Conservation (phyloP, 2,888 invertebrate species). For the Timema cristinae region DNA sequence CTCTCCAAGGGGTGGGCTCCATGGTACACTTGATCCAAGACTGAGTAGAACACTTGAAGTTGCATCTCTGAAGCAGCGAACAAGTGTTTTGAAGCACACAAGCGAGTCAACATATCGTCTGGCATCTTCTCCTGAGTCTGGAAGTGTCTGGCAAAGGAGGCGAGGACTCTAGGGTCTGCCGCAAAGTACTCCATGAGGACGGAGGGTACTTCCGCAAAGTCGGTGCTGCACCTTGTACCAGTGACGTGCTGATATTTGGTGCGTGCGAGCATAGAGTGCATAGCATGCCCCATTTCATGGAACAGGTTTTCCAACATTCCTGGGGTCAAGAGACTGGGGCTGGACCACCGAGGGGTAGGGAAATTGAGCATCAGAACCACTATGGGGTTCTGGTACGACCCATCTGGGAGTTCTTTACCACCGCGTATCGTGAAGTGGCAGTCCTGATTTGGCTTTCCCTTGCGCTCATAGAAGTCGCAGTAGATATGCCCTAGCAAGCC, state of each 20-base stretch:
- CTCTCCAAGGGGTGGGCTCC: conserved; percentile 51
- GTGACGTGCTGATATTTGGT: conserved; percentile 96
- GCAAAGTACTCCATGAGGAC: conserved; percentile 98
- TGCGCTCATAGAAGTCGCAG: conserved; percentile 91
- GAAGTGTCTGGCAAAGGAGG: conserved; percentile 85
- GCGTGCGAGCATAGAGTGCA: conserved; percentile 97
- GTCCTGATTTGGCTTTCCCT: conserved; percentile 93
- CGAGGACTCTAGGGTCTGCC: conserved; percentile 76
- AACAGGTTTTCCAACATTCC: conserved; percentile 92
- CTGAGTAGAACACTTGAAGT: conserved; percentile 88
- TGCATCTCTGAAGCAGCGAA: conserved; percentile 89
- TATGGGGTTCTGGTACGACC: conserved; percentile 79
- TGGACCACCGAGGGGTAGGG: conserved; percentile 67
- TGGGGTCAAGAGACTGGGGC: conserved; percentile 76
- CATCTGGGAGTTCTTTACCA: conserved; percentile 72
- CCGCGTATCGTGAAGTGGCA: conserved; percentile 99
- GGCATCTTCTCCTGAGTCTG: conserved; percentile 82
- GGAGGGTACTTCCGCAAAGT: conserved; percentile 99
- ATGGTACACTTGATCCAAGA: conserved; percentile 88
- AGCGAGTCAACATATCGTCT: conserved; percentile 68
- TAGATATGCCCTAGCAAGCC: conserved; percentile 90
- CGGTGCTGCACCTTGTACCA: conserved; percentile 94
- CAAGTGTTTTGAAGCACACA: conserved; percentile 80
- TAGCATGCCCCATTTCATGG: conserved; percentile 98
- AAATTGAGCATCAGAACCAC: conserved; percentile 92